Evolutionary conservation across 2,113 vertebrate species (phyloP), one percentile per base, ranked within the genome.

Genomic region (Ifrita kowaldi): DNA sequence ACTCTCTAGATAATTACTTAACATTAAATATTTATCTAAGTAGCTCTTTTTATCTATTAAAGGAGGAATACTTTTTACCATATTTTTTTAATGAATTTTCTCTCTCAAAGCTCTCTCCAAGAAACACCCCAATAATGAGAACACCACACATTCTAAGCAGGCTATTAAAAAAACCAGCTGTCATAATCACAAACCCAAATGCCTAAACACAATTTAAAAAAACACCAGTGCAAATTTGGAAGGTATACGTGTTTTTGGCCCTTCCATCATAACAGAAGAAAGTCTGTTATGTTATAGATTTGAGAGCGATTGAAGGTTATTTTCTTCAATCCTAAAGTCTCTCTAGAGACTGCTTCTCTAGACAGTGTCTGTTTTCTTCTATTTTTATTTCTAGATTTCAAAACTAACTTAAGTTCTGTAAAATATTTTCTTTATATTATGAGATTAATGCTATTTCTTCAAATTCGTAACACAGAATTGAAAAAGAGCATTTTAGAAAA

Each of bases 11-110:
- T 44, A 23, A 50, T 89, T 63, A 55, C 27, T 75, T 52, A 53
- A 67, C 33, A 84, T 81, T 88, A 90, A 92, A 80, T 92, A 94
- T 62, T 94, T 87, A 91, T 53, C n/a, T 77, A 82, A 87, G 55
- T 71, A 82, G 35, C 3, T 78, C 35, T 65, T 80, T 60, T 77
- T 60, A 56, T 13, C 76, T 84, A 80, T 74, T 81, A 83, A 42
- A 53, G 73, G 55, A 52, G 15, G 11, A 85, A n/a, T 35, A 44
- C 3, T 27, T 64, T 75, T 92, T 24, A 57, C 23, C 21, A 33
- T 69, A 14, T 37, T 90, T 88, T 49, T 28, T 2, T 26, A 76
- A 86, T 62, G 3, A 81, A 59, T 52, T 78, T 75, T 49, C 1
- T 77, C 42, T 70, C 30, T 65, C 2, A 0, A 42, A 21, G 21